Evolutionary conservation across 2,888 invertebrate species (phyloP), one percentile per base, ranked within the genome.

Genomic region (Pimpla rufipes): DNA sequence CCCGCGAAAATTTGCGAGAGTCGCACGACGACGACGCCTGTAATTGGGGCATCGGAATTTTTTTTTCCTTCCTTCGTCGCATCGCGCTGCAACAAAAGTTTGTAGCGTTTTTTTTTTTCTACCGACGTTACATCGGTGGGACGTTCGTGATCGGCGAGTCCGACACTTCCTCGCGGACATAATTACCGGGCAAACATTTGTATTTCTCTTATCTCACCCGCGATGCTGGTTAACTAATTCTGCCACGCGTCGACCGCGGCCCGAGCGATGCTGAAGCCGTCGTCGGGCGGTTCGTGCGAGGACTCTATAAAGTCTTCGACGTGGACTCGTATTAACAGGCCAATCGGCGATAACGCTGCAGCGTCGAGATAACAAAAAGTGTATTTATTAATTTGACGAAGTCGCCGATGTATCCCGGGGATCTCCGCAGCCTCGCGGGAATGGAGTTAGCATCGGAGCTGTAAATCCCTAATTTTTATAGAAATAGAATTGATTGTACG

Each of bases 111-210:
- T 35, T 55, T 68, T 59, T 50, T 35, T 52, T 68, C 35, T 16
- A 10, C n/a, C 35, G 57, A 37, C 59, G 75, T 62, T 45, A 62
- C 42, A 67, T 59, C 13, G 13, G 11, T 76, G 45, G 76, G 67
- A 62, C 81, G 37, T 86, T 87, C 85, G 86, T 87, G 87, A 87
- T 86, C 71, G 35, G n/a, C n/a, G 76, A n/a, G 70, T 70, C 74
- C 76, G 81, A 86, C 83, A 81, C 64, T 85, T 79, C 77, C 64
- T 47, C 52, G 62, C 59, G 59, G 50, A 67, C 52, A 52, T 86
- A 86, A 87, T 88, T 86, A 77, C 80, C 85, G 47, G 78, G 45
- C 74, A 86, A 88, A 87, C 78, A 84, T 79, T 81, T 50, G 68
- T 52, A 82, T 57, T 47, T 68, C 59, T 64, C 74, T 82, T 82